Conservation (phyloP, 2,888 invertebrate genomes). For the Uropetala carovei region DNA sequence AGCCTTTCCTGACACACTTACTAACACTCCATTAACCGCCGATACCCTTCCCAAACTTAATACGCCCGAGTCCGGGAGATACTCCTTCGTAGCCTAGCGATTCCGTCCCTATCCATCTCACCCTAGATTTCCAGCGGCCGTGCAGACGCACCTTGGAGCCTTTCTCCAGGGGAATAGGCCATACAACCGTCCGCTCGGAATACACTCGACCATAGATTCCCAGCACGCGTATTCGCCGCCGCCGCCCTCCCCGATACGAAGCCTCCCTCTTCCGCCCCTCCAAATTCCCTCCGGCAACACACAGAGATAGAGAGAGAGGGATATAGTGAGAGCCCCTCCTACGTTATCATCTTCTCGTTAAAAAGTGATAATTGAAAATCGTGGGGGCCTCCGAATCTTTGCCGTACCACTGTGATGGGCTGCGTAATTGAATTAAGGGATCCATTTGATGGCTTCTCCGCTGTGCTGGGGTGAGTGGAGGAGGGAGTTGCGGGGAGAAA, state of each 20-base stretch:
- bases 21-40: conserved; percentile 4
- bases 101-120: neutral
- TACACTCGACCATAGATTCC: no score
- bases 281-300: neutral
- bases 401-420: conserved; percentile 69
- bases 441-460: conserved; percentile 69
- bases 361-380: conserved; percentile 67
- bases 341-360: conserved; percentile 66
- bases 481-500: conserved; percentile 69
- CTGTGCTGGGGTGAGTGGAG: conserved; percentile 64
- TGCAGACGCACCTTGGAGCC: no score
- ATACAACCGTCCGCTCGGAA: no score
- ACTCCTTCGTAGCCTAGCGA: no score
- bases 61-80: no score
- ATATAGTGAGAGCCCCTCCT: conserved; percentile 15
- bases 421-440: conserved; percentile 69
- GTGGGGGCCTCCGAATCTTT: conserved; percentile 66
- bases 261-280: neutral
- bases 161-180: no score
- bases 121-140: neutral
- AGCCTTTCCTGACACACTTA: neutral
- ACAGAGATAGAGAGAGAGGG: conserved; percentile 29
- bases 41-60: neutral
- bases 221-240: no score
- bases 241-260: neutral